These are phyloP conservation scores for Steinernema hermaphroditum DNA, from an alignment of 2,888 invertebrate species.

Conservation along the genomic window DNA sequence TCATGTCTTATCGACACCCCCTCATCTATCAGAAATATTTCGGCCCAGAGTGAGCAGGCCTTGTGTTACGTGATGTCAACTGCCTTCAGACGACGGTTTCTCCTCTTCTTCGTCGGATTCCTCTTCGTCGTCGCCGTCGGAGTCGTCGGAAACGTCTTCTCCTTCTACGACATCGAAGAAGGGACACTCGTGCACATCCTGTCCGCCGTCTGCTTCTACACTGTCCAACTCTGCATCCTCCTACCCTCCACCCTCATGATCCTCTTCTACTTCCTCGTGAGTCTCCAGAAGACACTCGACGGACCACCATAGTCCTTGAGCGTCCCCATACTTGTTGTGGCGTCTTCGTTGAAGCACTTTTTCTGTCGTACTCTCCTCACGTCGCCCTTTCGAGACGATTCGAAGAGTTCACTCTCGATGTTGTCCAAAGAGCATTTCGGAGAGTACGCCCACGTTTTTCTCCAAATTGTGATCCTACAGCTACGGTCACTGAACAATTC, in stretches of 20 bases:
- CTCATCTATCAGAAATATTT: not conserved
- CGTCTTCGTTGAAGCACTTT: no score
- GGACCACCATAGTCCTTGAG: no score
- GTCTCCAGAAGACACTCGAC: not conserved
- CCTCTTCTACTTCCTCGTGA: not conserved
- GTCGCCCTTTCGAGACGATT: no score
- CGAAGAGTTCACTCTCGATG: no score
- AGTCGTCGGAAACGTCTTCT: not conserved
- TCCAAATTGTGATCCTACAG: no score
- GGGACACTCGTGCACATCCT: not conserved
- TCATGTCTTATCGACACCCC: not conserved
- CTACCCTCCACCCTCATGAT: not conserved
- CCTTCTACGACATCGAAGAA: not conserved
- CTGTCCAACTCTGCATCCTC: not conserved
- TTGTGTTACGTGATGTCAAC: not conserved
- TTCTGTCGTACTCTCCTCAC: no score
- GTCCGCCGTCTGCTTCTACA: not conserved
- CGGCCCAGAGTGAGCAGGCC: not conserved
- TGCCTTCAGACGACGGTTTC: not conserved
- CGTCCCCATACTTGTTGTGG: no score
- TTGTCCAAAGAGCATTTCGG: no score
- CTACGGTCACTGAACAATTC: no score
- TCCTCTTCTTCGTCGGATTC: not conserved
- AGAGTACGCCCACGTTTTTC: no score
- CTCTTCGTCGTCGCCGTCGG: not conserved